Percentiles rank a stretch among this genome's conserved stretches.
Conservation (phyloP, 1,140 invertebrate species). For the Solenopsis invicta region DNA sequence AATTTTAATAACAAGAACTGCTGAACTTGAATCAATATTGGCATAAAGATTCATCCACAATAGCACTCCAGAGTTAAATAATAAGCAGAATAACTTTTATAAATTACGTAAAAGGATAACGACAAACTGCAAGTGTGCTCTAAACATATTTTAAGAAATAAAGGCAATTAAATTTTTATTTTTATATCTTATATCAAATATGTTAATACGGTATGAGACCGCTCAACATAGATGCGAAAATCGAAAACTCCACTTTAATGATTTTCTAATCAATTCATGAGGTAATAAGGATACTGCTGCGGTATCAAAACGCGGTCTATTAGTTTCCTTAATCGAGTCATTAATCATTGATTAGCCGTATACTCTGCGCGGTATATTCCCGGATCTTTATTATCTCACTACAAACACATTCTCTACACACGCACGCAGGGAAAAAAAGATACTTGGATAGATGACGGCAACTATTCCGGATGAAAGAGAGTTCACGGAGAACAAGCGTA, state of each 20-base stretch:
- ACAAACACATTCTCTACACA: neutral
- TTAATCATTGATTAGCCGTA: slow-evolving; percentile 29
- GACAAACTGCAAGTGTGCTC: too few species aligned
- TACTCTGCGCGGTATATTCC: neutral
- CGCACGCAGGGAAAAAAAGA: neutral
- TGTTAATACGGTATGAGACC: neutral
- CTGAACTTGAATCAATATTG: too few species aligned
- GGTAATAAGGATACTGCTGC: slow-evolving; percentile 2
- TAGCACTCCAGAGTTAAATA: neutral
- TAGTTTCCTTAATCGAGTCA: slow-evolving; percentile 2
- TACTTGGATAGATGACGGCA: slow-evolving; percentile 4
- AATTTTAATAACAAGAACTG: too few species aligned
- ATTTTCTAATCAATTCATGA: slow-evolving; percentile 30
- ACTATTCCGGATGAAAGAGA: neutral
- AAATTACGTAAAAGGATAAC: too few species aligned
- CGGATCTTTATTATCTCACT: slow-evolving; percentile 5
- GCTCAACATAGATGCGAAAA: neutral
- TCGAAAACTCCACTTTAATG: neutral
- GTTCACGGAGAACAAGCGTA: slow-evolving; percentile 32
- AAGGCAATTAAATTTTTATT: neutral
- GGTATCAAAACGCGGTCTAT: neutral
- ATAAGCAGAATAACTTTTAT: neutral
- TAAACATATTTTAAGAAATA: slow-evolving; percentile 5
- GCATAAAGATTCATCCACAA: too few species aligned
- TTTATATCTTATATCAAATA: neutral